phyloP scores from a whole-genome alignment of 2,797 vertebrate genomes.

The Megaceryle alcyon region DNA sequence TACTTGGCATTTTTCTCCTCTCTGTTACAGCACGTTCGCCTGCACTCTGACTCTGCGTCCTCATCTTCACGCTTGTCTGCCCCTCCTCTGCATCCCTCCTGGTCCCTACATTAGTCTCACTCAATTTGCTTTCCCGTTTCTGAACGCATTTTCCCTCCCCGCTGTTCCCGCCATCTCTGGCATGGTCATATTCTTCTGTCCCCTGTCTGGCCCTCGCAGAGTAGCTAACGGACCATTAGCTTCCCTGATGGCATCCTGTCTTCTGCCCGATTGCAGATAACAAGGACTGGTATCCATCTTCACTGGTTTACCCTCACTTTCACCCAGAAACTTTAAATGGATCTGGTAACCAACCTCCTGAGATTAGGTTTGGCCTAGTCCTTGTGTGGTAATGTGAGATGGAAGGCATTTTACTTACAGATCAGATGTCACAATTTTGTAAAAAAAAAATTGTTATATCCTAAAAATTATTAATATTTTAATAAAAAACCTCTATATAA shows the following conservation, averaged over 20 bases:
- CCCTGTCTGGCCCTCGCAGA: conserved; percentile 1
- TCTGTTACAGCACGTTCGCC: background rate
- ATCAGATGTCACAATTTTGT: background rate
- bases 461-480: background rate
- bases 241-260: conserved; percentile 22
- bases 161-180: background rate
- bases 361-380: background rate
- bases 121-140: conserved; percentile 47
- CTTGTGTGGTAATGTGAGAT: accelerated
- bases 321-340: background rate
- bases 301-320: conserved; percentile 5
- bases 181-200: conserved; percentile 15
- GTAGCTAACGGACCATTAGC: conserved; percentile 27
- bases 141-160: background rate
- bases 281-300: conserved; percentile 8
- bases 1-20: background rate
- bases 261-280: background rate
- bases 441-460: background rate
- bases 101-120: conserved; percentile 54
- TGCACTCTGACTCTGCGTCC: background rate
- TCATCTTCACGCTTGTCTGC: conserved; percentile 14
- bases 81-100: conserved; percentile 25
- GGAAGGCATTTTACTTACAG: background rate
- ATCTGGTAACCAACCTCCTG: background rate
- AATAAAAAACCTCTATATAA: background rate